phyloP scores from a whole-genome alignment of 2,113 vertebrate genomes.

The Ursus arctos region DNA sequence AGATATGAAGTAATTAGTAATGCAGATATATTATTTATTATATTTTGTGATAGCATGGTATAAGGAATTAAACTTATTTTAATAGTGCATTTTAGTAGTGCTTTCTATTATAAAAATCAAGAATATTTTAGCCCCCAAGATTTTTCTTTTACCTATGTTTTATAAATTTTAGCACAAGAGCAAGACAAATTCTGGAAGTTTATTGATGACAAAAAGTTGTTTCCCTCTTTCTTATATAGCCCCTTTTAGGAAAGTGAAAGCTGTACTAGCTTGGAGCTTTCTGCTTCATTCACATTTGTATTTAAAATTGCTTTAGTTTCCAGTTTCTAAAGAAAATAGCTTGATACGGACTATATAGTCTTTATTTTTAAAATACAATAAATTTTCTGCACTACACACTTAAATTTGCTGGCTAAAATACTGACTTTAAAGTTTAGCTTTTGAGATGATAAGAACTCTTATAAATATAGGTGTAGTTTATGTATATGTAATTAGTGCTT shows the following conservation, averaged over 20 bases:
- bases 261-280: neutral
- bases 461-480: conserved; percentile 21
- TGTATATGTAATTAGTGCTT: conserved; percentile 5
- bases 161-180: conserved; percentile 16
- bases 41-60: neutral
- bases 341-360: conserved; percentile 14
- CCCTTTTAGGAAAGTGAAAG: neutral
- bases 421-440: conserved; percentile 57
- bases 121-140: neutral
- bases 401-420: conserved; percentile 39
- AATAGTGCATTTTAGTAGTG: neutral
- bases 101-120: conserved; percentile 51
- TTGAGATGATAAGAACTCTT: conserved; percentile 66
- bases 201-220: conserved; percentile 13
- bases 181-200: conserved; percentile 32
- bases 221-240: neutral
- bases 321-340: conserved; percentile 52
- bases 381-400: conserved; percentile 7
- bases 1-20: neutral
- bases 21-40: neutral
- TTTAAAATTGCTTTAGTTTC: conserved; percentile 15
- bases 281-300: conserved; percentile 50
- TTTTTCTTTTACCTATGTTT: conserved; percentile 47
- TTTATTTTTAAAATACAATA: conserved; percentile 20
- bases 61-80: conserved; percentile 31